Base-by-base conservation (phyloP, 1,140 invertebrate genomes). In the Bombus superbus region DNA sequence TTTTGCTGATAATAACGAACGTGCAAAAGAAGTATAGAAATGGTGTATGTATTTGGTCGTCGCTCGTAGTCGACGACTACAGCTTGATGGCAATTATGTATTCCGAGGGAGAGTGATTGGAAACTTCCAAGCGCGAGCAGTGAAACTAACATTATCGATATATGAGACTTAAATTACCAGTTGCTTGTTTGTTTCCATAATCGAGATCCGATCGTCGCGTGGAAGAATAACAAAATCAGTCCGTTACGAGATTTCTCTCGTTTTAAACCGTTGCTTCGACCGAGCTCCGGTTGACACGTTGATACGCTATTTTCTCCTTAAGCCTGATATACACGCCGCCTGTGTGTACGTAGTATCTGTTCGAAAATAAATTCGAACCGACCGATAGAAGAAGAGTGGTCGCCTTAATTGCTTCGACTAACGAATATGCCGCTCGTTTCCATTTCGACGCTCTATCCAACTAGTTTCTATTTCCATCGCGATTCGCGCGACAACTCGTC, bases 401-500 rank as follows among this genome's bases (percentile, higher is more conserved):
- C 11, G 28, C 10, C 18, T 40, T 13, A 38, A 32, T 59, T 72
- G 53, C 38, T 40, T 62, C 79, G 25, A 32, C 38, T 8, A 32
- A 40, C 79, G 15, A 74, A 82, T 38, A 64, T 47, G 32, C 40
- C 11, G 8, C 2, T n/a, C 6, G 57, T 10, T n/a, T 75, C 40
- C 25, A 38, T n/a, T 75, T 68, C 42, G 6, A 77, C n/a, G n/a
- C 15, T 25, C 53, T n/a, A 44, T 83, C 64, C 9, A 32, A 13
- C 64, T 25, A 66, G 74, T 68, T 73, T 81, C 44, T 77, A 83
- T 74, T 82, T 47, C 13, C 57, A 74, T 47, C 32, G 47, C 47
- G 47, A 53, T 53, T 53, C 47, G 35, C 25, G 78, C 25, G 66
- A 71, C 66, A 4, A 35, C 38, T n/a, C 28, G 28, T 5, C 57